Evolutionary conservation across 2,113 vertebrate genomes (phyloP).

Genomic region (Pseudorectes ferrugineus): DNA sequence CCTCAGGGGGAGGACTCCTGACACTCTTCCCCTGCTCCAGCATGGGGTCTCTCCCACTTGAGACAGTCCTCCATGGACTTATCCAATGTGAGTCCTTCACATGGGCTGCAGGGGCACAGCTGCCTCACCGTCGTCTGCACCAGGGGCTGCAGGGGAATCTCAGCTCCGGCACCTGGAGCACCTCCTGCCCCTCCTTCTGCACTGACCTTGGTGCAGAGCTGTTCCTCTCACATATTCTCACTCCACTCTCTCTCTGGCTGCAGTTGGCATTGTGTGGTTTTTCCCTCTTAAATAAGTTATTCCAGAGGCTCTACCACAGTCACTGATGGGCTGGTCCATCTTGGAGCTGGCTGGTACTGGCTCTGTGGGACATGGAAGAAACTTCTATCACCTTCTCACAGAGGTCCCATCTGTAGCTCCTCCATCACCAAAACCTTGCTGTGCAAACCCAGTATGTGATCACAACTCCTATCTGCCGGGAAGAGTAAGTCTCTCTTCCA

Average conservation of each 20-base stretch:
- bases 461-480: not conserved
- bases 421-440: not conserved
- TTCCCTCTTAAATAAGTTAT: not conserved
- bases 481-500: not conserved
- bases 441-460: not conserved
- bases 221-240: not conserved
- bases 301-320: fast-evolving
- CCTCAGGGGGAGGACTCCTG: not conserved
- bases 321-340: not conserved
- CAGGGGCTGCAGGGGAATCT: not conserved
- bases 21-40: not conserved
- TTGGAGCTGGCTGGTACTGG: not conserved
- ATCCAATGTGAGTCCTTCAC: not conserved
- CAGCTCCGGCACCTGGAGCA: not conserved
- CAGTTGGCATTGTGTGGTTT: not conserved
- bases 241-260: not conserved
- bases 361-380: not conserved
- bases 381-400: not conserved
- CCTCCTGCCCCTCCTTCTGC: not conserved
- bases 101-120: not conserved
- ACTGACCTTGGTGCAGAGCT: not conserved
- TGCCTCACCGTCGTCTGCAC: not conserved
- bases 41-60: not conserved
- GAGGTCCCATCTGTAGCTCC: too few relatives aligned
- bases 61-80: not conserved